Conservation (phyloP, 2,797 vertebrate species). For the Eulemur albifrons region DNA sequence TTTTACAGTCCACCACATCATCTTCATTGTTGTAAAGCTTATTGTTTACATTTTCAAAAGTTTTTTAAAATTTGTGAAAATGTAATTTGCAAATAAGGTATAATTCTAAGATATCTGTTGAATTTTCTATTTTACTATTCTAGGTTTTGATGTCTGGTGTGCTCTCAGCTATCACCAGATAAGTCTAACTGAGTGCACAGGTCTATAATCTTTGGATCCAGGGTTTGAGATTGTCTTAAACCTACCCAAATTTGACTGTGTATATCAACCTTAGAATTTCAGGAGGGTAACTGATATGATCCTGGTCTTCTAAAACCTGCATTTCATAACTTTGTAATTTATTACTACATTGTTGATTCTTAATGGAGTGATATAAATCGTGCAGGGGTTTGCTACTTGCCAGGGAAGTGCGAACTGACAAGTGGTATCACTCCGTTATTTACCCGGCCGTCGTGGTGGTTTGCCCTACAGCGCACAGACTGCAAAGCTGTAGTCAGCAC, state of each 20-base stretch:
- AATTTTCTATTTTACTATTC: background rate
- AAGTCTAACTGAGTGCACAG: background rate
- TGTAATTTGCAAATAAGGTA: background rate
- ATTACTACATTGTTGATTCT: background rate
- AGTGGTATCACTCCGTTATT: background rate
- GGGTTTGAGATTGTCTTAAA: background rate
- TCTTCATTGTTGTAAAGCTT: background rate
- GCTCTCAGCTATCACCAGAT: background rate
- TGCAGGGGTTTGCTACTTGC: background rate
- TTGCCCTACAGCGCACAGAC: conserved; percentile 85
- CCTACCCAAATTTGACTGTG: background rate
- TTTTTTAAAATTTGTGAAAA: background rate
- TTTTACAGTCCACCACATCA: background rate
- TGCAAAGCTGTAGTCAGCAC: conserved; percentile 90
- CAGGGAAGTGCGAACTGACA: background rate
- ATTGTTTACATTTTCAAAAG: background rate
- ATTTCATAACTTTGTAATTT: background rate
- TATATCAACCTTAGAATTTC: background rate
- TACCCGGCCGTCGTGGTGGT: background rate
- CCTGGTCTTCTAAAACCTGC: background rate
- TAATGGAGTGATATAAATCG: background rate
- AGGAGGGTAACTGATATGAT: background rate
- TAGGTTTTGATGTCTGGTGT: background rate
- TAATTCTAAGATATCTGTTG: background rate
- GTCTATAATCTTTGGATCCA: background rate